These are phyloP conservation scores for Ceratosolen solmsi DNA, from an alignment of 1,140 invertebrate species.

Conservation along the genomic window DNA sequence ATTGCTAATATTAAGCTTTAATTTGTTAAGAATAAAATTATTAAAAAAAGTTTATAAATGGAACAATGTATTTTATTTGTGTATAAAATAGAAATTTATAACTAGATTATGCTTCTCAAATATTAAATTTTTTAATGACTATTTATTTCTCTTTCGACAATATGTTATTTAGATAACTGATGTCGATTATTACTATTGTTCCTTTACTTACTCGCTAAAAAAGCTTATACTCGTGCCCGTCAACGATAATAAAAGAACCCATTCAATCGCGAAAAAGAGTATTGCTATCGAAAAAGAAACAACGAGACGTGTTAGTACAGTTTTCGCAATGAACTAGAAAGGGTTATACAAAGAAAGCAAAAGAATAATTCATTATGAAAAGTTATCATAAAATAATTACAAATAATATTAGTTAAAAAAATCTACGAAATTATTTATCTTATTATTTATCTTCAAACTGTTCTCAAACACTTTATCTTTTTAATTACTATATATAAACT, in stretches of 20 bases:
- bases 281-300: conserved; percentile 31
- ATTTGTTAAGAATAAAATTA: not conserved
- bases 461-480: not conserved
- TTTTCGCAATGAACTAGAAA: conserved; percentile 42
- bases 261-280: conserved; percentile 42
- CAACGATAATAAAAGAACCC: conserved; percentile 44
- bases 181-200: conserved; percentile 48
- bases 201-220: conserved; percentile 10
- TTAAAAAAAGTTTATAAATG: not conserved
- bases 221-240: conserved; percentile 16
- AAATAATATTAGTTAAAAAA: conserved; percentile 19
- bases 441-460: not conserved
- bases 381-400: conserved; percentile 38
- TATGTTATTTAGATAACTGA: conserved; percentile 49
- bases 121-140: not conserved
- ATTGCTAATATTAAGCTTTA: not conserved
- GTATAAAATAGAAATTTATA: not conserved
- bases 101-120: not conserved
- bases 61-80: not conserved
- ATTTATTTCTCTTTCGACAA: conserved; percentile 5
- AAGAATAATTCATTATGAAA: conserved; percentile 34
- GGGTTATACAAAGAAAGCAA: conserved; percentile 26
- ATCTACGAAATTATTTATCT: not conserved
- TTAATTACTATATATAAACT: not conserved
- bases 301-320: conserved; percentile 32